Conservation (phyloP, 2,888 invertebrate species). For the Drosophila monieri region DNA sequence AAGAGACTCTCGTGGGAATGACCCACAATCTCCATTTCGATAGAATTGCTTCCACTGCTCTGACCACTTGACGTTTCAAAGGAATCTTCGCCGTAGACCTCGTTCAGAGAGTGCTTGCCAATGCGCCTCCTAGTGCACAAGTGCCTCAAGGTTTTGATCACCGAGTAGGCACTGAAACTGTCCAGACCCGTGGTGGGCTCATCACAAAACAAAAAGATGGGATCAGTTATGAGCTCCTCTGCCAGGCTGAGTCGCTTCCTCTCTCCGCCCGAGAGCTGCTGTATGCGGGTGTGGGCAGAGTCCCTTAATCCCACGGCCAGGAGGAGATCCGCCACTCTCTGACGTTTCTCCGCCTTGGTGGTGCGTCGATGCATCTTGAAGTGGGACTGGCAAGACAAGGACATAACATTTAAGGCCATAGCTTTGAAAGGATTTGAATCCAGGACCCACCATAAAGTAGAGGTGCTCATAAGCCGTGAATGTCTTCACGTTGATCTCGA, state of each 20-base stretch:
- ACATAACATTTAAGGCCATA: background rate
- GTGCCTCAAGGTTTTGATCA: constrained; percentile 89
- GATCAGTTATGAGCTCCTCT: constrained; percentile 94
- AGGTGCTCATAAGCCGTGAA: constrained; percentile 93
- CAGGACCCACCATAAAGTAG: constrained; percentile 90
- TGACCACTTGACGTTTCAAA: constrained; percentile 65
- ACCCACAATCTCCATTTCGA: constrained; percentile 79
- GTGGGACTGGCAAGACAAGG: constrained; percentile 86
- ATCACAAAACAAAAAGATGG: constrained; percentile 95
- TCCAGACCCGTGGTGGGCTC: constrained; percentile 97
- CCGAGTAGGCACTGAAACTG: constrained; percentile 93
- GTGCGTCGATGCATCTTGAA: constrained; percentile 89
- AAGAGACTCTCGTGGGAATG: constrained; percentile 58
- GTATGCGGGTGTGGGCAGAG: constrained; percentile 89
- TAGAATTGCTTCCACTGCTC: constrained; percentile 66
- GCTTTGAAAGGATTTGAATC: background rate
- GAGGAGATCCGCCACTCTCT: constrained; percentile 80
- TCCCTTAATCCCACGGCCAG: constrained; percentile 89
- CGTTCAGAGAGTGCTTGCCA: constrained; percentile 64
- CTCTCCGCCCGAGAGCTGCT: constrained; percentile 95
- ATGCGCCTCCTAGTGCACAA: constrained; percentile 85
- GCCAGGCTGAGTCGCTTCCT: constrained; percentile 93
- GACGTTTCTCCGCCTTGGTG: constrained; percentile 81
- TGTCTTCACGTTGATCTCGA: constrained; percentile 91
- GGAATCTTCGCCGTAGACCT: constrained; percentile 77